Conservation (phyloP, 2,888 invertebrate genomes). For the Pyrgus malvae region DNA sequence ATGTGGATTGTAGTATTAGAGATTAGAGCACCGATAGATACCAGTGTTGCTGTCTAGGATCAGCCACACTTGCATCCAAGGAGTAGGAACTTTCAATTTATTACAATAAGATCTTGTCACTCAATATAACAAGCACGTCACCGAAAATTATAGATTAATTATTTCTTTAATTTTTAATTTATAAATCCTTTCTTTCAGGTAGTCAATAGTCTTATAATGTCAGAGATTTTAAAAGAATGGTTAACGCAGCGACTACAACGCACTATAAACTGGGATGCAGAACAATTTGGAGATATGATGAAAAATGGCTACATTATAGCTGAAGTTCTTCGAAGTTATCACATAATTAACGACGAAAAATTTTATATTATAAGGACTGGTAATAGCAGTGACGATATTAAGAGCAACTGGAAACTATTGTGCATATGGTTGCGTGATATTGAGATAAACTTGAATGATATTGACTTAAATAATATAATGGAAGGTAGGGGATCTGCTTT, state of each 20-base stretch:
- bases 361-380: constrained; percentile 68
- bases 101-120: background rate
- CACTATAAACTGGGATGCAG: constrained; percentile 76
- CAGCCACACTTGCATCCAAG: too few relatives aligned
- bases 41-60: too few relatives aligned
- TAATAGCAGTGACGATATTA: constrained; percentile 59
- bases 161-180: background rate
- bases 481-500: constrained; percentile 74
- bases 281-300: constrained; percentile 79
- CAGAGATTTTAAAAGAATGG: constrained; percentile 83
- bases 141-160: too few relatives aligned
- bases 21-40: too few relatives aligned
- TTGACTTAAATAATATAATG: constrained; percentile 72
- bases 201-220: constrained; percentile 57
- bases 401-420: constrained; percentile 78
- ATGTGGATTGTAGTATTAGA: too few relatives aligned
- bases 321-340: constrained; percentile 80
- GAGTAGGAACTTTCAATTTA: too few relatives aligned
- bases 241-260: constrained; percentile 78
- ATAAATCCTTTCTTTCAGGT: background rate
- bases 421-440: constrained; percentile 76
- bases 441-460: constrained; percentile 65
- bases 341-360: constrained; percentile 81
- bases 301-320: constrained; percentile 82
- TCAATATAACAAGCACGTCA: background rate